Evolutionary conservation across 2,797 vertebrate species (phyloP), one percentile per base, ranked within the genome.

Genomic region (Nasua narica): DNA sequence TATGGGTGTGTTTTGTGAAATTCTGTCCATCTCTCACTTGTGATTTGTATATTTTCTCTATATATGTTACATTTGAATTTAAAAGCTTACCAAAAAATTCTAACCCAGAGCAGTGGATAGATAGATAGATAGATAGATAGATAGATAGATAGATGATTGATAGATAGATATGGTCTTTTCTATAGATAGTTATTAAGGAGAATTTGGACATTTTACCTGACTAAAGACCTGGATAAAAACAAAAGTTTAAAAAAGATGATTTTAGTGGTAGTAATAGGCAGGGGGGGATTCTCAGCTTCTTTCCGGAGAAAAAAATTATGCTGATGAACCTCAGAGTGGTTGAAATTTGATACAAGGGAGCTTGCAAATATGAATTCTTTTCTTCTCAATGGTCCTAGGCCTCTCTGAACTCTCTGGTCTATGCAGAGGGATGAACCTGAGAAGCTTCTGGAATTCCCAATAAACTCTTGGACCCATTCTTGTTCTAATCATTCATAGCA

Each of bases 121-220:
- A 14, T 4, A 29, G 1, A 52, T 11, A 35, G n/a, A 19, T 65
- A 62, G 11, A 27, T 12, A 21, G 4, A 40, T 58, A 46, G 37
- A 40, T 23, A 40, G 67, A 40, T 37, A 70, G 67, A 70, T 70
- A 40, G 35, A 70, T 40, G 65, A n/a, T 69, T 37, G 65, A 35
- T 69, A 58, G 5, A 50, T 25, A 54, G 15, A 25, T 18, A 43
- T 16, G 43, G 1, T 5, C 52, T 65, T 90, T 77, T 83, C 37
- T 93, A 19, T 48, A 86, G 40, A 74, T 48, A 92, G 78, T 56
- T 83, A 74, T 76, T 43, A 91, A 91, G 13, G 37, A 76, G 25
- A 79, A 92, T 62, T 50, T 95, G 37, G 35, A 94, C 23, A 88
- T 88, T 96, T 93, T 82, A 87, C 23, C 37, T 46, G 43, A 72